These are phyloP conservation scores for Parasteatoda tepidariorum DNA, from an alignment of 1,140 invertebrate genomes.

Conservation along the genomic window DNA sequence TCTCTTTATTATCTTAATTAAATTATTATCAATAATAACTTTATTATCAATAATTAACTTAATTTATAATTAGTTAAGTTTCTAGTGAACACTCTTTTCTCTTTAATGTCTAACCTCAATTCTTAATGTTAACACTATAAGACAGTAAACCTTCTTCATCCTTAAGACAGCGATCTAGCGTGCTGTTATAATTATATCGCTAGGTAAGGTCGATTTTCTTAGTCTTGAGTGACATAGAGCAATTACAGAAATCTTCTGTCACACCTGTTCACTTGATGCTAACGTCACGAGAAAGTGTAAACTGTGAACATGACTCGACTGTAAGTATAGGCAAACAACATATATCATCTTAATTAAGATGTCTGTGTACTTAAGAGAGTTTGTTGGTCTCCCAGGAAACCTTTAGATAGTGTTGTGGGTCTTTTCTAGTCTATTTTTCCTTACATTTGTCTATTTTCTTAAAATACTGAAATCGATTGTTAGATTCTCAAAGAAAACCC, in stretches of 20 bases:
- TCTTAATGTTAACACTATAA: too few relatives aligned
- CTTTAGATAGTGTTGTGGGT: background rate
- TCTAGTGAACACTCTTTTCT: too few relatives aligned
- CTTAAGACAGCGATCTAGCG: background rate
- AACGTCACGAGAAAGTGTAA: constrained; percentile 13
- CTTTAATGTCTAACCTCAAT: too few relatives aligned
- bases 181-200: background rate
- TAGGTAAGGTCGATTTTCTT: background rate
- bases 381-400: constrained; percentile 13
- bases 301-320: constrained; percentile 12
- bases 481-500: too few relatives aligned
- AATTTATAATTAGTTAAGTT: too few relatives aligned
- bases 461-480: background rate
- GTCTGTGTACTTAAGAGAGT: constrained; percentile 17
- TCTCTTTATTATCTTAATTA: too few relatives aligned
- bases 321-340: constrained; percentile 18
- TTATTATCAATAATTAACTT: too few relatives aligned
- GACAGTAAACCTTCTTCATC: background rate
- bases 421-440: background rate
- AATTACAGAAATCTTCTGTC: constrained; percentile 33
- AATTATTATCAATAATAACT: too few relatives aligned
- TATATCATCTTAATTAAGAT: constrained; percentile 37
- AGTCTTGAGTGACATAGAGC: constrained; percentile 6
- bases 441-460: background rate
- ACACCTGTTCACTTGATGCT: constrained; percentile 4